Percentiles rank a stretch among this genome's conserved stretches.
Evolutionary conservation across 2,888 invertebrate genomes (phyloP).

Genomic region (Lumbricus terrestris): DNA sequence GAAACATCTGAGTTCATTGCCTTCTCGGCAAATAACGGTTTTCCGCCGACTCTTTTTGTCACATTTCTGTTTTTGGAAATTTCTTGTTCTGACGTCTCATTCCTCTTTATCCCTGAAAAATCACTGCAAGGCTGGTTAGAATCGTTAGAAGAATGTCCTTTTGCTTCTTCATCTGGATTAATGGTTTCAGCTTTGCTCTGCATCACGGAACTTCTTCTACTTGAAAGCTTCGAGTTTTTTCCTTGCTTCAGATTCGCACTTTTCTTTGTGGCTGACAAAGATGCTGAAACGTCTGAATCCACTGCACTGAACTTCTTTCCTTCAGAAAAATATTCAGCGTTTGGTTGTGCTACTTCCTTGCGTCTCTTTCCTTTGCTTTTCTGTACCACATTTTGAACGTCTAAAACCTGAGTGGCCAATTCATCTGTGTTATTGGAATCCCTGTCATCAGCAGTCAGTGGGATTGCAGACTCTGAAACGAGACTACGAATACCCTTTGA

Average conservation of each 20-base stretch:
- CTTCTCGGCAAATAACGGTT: not conserved
- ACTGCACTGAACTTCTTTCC: not conserved
- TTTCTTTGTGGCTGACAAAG: not conserved
- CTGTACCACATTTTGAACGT: not conserved
- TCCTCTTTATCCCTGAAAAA: not conserved
- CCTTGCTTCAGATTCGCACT: not conserved
- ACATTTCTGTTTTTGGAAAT: not conserved
- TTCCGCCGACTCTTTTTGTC: not conserved
- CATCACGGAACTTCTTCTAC: not conserved
- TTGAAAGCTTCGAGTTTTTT: not conserved
- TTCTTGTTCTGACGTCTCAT: not conserved
- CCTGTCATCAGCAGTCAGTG: not conserved
- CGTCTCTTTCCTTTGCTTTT: not conserved
- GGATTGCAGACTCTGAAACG: not conserved
- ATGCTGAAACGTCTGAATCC: not conserved
- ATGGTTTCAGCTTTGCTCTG: not conserved
- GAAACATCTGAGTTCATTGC: not conserved
- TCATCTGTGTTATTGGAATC: not conserved
- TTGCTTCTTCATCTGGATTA: constrained; percentile 3
- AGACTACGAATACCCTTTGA: not conserved
- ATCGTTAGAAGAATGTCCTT: not conserved
- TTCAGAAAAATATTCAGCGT: not conserved
- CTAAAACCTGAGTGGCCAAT: not conserved
- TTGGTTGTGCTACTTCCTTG: not conserved
- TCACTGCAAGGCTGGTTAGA: not conserved